Conservation (phyloP, 2,888 invertebrate genomes). For the Caradrina kadenii region DNA sequence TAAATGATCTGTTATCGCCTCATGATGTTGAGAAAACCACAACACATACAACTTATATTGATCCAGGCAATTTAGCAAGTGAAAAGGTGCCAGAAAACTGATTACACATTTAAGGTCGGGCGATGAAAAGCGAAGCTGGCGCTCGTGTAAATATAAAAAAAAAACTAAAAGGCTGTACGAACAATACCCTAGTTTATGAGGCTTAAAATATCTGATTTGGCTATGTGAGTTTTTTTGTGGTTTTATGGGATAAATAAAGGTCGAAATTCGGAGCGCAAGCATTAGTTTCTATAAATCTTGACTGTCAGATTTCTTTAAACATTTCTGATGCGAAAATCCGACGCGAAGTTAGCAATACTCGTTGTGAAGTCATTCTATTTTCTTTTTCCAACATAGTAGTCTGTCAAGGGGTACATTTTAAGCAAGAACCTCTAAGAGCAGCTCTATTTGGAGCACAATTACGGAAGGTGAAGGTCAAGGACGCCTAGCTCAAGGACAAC, state of each 20-base stretch:
- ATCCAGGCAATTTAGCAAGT: conserved; percentile 40
- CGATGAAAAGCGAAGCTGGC: conserved; percentile 42
- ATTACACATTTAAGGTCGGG: conserved; percentile 32
- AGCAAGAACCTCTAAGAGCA: conserved; percentile 29
- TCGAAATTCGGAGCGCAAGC: not conserved
- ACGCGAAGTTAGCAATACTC: not conserved
- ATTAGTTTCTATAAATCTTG: not conserved
- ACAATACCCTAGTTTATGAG: conserved; percentile 53
- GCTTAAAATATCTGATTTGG: conserved; percentile 36
- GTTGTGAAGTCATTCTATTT: not conserved
- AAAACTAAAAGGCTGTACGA: conserved; percentile 48
- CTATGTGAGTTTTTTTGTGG: not conserved
- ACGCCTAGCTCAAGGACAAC: conserved; percentile 41
- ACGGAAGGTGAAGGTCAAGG: conserved; percentile 52
- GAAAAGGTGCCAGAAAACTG: conserved; percentile 39
- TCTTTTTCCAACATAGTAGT: conserved; percentile 1
- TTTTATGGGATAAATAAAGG: not conserved
- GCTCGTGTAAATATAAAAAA: conserved; percentile 21
- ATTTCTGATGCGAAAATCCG: conserved; percentile 1
- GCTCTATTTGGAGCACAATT: conserved; percentile 33
- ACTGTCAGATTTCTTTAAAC: not conserved
- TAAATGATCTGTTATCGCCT: conserved; percentile 25
- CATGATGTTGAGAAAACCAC: conserved; percentile 13
- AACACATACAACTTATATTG: conserved; percentile 28
- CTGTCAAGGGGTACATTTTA: conserved; percentile 28